Evolutionary conservation across 2,113 vertebrate species (phyloP).

Genomic region (Ariopsis seemanni): DNA sequence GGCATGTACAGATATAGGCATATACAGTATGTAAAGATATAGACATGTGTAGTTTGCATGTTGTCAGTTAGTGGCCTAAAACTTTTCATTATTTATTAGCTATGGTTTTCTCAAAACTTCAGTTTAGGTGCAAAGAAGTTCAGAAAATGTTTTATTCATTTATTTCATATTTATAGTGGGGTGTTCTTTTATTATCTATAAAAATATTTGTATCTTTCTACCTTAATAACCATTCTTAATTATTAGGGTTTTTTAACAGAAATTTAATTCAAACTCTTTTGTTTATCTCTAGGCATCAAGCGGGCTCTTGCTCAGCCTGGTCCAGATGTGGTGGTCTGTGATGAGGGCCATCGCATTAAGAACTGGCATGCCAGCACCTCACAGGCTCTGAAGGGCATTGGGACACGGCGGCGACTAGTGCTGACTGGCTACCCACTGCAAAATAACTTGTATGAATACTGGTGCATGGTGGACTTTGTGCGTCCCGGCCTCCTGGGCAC

Average conservation of each 20-base stretch:
- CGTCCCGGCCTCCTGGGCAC: slow-evolving; percentile 95
- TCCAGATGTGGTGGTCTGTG: slow-evolving; percentile 96
- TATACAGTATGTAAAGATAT: neutral
- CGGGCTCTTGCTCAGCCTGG: slow-evolving; percentile 89
- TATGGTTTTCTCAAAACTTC: neutral
- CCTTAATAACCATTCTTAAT: neutral
- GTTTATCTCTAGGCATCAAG: slow-evolving; percentile 80
- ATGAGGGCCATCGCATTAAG: slow-evolving; percentile 98
- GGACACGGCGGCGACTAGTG: slow-evolving; percentile 89
- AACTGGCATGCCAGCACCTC: slow-evolving; percentile 98
- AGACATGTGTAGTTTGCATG: slow-evolving; percentile 62
- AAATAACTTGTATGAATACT: slow-evolving; percentile 98
- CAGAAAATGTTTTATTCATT: neutral
- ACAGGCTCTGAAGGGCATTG: slow-evolving; percentile 95
- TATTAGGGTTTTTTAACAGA: neutral
- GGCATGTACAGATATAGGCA: neutral
- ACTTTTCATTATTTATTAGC: neutral
- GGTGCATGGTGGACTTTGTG: slow-evolving; percentile 99
- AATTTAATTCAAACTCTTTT: neutral
- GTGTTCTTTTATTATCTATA: neutral
- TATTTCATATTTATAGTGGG: neutral
- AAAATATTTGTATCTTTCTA: neutral
- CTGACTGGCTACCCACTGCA: slow-evolving; percentile 94
- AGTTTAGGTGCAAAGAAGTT: neutral
- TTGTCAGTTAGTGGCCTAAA: neutral